A percentile compares a stretch with the other conserved stretches of the same genome.
Conservation (phyloP, 2,113 vertebrate species). For the Gavia stellata region DNA sequence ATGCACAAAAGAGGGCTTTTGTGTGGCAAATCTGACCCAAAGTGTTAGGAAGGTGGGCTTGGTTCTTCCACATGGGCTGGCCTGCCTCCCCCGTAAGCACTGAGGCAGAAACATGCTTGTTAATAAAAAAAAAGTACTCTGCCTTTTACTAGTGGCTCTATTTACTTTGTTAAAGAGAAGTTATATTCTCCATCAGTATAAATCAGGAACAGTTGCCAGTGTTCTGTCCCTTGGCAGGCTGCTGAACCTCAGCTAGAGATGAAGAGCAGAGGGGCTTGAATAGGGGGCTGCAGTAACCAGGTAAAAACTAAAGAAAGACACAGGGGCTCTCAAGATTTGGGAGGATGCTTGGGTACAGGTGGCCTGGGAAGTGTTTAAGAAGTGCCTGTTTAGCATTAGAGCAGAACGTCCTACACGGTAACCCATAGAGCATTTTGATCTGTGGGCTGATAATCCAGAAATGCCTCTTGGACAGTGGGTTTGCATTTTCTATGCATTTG, state of each 20-base stretch:
- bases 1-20: neutral
- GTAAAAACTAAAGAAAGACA: neutral
- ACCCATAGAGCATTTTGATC: neutral
- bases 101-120: neutral
- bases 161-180: constrained; percentile 25
- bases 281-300: neutral
- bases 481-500: neutral
- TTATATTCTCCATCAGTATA: neutral
- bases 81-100: neutral
- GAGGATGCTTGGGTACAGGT: neutral
- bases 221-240: neutral
- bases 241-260: neutral
- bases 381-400: neutral
- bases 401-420: neutral
- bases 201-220: neutral
- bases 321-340: neutral
- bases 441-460: neutral
- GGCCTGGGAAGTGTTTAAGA: neutral
- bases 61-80: neutral
- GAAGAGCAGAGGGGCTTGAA: neutral
- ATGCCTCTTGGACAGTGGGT: neutral
- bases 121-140: constrained; percentile 7
- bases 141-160: neutral
- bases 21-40: neutral
- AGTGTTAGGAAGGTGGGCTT: neutral